Percentiles rank a stretch among this genome's conserved stretches.
These are phyloP conservation scores for Campoplex capitator DNA, from an alignment of 2,888 invertebrate genomes.

Conservation along the genomic window DNA sequence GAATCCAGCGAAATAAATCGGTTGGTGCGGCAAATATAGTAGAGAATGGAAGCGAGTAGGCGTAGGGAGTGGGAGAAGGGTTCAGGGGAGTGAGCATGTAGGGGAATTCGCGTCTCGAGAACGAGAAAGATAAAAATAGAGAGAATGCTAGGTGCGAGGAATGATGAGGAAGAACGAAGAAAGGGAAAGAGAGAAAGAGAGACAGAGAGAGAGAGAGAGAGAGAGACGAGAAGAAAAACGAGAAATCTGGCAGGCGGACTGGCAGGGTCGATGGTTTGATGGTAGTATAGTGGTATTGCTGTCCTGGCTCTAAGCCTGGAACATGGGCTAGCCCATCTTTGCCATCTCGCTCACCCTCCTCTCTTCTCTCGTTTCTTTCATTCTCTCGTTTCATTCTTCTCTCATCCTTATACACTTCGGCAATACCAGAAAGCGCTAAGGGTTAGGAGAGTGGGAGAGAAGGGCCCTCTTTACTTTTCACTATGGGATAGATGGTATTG, in stretches of 20 bases:
- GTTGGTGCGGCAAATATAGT: conserved; percentile 49
- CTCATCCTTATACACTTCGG: conserved; percentile 11
- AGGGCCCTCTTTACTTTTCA: conserved; percentile 71
- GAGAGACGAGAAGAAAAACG: conserved; percentile 1
- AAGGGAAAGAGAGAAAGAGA: conserved; percentile 11
- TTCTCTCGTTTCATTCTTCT: conserved; percentile 13
- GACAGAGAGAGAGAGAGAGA: background rate
- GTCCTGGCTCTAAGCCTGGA: conserved; percentile 39
- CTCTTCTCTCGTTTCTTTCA: conserved; percentile 17
- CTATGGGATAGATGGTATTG: conserved; percentile 69
- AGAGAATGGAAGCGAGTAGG: conserved; percentile 48
- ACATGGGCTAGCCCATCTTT: conserved; percentile 37
- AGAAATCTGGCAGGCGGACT: conserved; percentile 58
- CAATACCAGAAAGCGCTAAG: background rate
- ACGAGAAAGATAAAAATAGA: conserved; percentile 21
- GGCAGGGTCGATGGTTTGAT: conserved; percentile 53
- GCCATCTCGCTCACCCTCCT: conserved; percentile 36
- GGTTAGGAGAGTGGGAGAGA: conserved; percentile 29
- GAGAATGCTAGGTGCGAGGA: conserved; percentile 22
- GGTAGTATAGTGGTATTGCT: conserved; percentile 47
- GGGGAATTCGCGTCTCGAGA: conserved; percentile 48
- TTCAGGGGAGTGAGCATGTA: background rate
- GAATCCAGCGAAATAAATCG: conserved; percentile 68
- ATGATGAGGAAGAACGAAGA: conserved; percentile 1
- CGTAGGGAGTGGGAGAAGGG: conserved; percentile 13